Conservation (phyloP, 2,888 invertebrate species). For the Patella pellucida region DNA sequence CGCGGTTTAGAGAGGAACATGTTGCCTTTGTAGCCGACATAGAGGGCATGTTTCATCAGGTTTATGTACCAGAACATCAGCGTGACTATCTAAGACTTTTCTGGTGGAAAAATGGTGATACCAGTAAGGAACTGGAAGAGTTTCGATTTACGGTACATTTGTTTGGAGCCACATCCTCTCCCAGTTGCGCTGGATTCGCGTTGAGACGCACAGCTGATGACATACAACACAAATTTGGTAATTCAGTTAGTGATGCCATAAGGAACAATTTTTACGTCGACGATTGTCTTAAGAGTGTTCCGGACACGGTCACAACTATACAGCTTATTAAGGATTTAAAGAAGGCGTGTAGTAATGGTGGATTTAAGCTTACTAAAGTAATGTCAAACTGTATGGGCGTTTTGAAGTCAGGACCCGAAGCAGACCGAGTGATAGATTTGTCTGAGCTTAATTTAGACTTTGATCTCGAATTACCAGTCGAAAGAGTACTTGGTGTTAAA, state of each 20-base stretch:
- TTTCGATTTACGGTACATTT: slow-evolving; percentile 27
- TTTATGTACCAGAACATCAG: slow-evolving; percentile 16
- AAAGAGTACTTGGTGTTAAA: slow-evolving; percentile 10
- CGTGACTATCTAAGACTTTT: slow-evolving; percentile 35
- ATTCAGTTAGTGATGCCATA: not conserved
- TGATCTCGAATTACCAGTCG: slow-evolving; percentile 10
- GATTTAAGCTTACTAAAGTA: slow-evolving; percentile 10
- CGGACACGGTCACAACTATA: not conserved
- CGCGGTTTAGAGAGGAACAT: slow-evolving; percentile 15
- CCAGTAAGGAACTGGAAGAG: slow-evolving; percentile 4
- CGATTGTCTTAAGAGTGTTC: slow-evolving; percentile 9
- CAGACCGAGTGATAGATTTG: not conserved
- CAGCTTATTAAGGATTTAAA: not conserved
- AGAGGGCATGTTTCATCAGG: slow-evolving; percentile 25
- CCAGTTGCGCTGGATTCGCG: slow-evolving; percentile 3
- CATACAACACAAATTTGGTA: not conserved
- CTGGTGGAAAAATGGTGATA: slow-evolving; percentile 30
- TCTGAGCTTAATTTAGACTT: not conserved
- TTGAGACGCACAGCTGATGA: not conserved
- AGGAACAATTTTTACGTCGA: slow-evolving; percentile 13
- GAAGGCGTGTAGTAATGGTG: not conserved
- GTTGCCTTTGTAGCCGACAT: slow-evolving; percentile 25
- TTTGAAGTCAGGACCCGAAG: not conserved
- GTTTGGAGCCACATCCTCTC: slow-evolving; percentile 39
- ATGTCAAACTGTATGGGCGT: not conserved